phyloP scores from a whole-genome alignment of 2,113 vertebrate genomes.

The Catharus minimus region DNA sequence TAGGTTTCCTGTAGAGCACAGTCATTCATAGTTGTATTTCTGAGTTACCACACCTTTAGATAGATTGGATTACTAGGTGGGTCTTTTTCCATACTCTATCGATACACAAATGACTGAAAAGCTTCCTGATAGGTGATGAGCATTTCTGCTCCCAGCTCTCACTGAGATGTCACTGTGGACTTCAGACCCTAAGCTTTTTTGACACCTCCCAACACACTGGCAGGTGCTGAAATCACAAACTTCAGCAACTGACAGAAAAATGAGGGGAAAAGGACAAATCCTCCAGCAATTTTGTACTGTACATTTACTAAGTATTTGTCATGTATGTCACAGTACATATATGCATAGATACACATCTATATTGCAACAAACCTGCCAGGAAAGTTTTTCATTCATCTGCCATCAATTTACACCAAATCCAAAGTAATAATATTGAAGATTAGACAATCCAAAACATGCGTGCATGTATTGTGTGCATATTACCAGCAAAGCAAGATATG shows the following conservation, averaged over 20 bases:
- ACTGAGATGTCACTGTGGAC: not conserved
- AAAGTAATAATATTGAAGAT: not conserved
- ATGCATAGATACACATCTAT: rapidly evolving
- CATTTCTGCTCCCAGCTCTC: not conserved
- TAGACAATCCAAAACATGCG: not conserved
- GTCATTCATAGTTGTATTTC: not conserved
- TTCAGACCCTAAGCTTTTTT: not conserved
- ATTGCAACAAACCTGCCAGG: not conserved
- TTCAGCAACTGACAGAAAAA: not conserved
- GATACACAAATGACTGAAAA: not conserved
- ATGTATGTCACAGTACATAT: rapidly evolving
- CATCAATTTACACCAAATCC: not conserved
- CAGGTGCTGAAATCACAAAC: not conserved
- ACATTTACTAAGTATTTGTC: not conserved
- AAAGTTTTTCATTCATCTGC: not conserved
- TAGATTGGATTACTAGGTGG: not conserved
- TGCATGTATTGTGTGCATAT: rapidly evolving
- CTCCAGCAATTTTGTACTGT: not conserved
- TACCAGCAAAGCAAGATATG: not conserved
- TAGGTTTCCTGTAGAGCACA: not conserved
- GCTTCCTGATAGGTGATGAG: not conserved
- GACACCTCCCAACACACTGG: not conserved
- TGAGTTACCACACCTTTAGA: not conserved
- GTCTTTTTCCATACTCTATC: not conserved
- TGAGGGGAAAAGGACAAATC: not conserved